Evolutionary conservation across 2,797 vertebrate species (phyloP), one percentile per base, ranked within the genome.

Genomic region (Prionace glauca): DNA sequence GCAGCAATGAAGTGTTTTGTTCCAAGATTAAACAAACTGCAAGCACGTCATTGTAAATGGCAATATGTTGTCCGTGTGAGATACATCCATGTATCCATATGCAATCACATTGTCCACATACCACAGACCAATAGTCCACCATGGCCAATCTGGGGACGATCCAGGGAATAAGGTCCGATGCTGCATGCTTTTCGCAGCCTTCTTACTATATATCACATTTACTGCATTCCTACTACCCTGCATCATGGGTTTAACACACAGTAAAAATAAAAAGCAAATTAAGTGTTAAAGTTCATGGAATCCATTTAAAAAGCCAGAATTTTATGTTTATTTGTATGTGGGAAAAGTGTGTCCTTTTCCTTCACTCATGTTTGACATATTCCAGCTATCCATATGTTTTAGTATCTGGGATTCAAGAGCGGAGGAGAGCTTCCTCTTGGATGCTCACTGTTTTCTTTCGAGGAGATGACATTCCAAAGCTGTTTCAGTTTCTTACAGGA

Each of bases 381-480:
- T 98, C 98, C 98, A 98, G 98, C 98, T 98, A 98, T 98, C 98
- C 98, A 90, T 96, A 97, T 98, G 97, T 98, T 98, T 98, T 97
- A 97, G 98, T 98, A 98, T 98, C 98, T 98, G 98, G 98, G 98
- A 98, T 97, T 98, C 98, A 98, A 98, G 98, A 98, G 97, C 98
- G 98, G 98, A 98, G 98, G 98, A 99, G 98, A 98, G 98, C 98
- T 99, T 99, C 99, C 99, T 99, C 98, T 99, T 97, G 97, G 98
- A 99, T 99, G 98, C 98, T 99, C 98, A 98, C 98, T 99, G 98
- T 99, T 99, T 99, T 99, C 98, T 99, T 99, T 99, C 98, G 98
- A 98, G 98, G 98, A 99, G 98, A 99, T 99, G 98, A 99, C 99
- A 99, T 99, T 99, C 99, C 98, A 98, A 98, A 98, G 98, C 98